A percentile compares a stretch with the other conserved stretches of the same genome.
phyloP scores from a whole-genome alignment of 2,113 vertebrate species.

The Trichechus manatus region DNA sequence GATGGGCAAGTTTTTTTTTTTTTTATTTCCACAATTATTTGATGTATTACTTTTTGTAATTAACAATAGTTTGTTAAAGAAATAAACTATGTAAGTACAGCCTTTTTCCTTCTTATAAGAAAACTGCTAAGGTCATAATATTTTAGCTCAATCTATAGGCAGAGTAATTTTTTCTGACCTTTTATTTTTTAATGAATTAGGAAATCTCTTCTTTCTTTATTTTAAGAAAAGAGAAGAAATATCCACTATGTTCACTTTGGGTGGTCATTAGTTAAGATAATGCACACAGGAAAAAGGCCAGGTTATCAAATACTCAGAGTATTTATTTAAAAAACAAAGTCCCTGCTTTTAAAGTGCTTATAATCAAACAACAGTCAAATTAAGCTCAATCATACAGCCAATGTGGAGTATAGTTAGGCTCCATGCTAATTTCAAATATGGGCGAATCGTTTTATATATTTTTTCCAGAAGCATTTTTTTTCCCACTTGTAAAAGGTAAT shows the following conservation, averaged over 20 bases:
- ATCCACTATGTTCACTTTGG: not conserved
- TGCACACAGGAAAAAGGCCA: not conserved
- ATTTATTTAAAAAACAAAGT: not conserved
- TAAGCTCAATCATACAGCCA: not conserved
- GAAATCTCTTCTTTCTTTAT: not conserved
- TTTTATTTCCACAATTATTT: constrained; percentile 2
- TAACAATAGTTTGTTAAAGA: not conserved
- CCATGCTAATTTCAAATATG: not conserved
- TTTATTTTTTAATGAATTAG: not conserved
- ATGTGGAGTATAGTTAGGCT: not conserved
- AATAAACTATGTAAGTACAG: not conserved
- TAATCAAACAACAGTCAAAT: not conserved
- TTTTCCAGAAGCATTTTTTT: not conserved
- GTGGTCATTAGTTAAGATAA: not conserved
- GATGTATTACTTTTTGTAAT: not conserved
- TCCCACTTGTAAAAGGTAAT: not conserved
- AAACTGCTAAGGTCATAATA: not conserved
- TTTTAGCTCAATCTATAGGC: not conserved
- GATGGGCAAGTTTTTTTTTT: not conserved
- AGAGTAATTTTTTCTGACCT: not conserved
- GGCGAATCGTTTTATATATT: not conserved
- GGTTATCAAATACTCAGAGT: not conserved
- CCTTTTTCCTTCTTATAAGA: not conserved
- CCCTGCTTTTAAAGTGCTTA: not conserved
- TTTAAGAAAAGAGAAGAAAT: not conserved